phyloP scores from a whole-genome alignment of 2,888 invertebrate species.

The Platycheirus albimanus region DNA sequence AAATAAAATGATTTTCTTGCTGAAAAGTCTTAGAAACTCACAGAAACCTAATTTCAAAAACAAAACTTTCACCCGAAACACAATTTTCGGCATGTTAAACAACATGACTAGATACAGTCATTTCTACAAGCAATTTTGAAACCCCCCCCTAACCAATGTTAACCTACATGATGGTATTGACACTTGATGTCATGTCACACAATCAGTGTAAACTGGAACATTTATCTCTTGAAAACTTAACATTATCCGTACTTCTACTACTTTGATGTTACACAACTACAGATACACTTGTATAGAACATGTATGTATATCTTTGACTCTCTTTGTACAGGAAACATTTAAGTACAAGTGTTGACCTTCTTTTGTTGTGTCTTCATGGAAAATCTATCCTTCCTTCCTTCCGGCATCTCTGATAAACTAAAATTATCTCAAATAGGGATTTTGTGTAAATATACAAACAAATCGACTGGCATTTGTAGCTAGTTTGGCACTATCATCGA shows the following conservation, averaged over 20 bases:
- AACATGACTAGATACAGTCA: too few relatives aligned
- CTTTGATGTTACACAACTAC: slow-evolving; percentile 24
- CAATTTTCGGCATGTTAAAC: too few relatives aligned
- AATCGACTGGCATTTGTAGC: slow-evolving; percentile 8
- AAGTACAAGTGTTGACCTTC: slow-evolving; percentile 3
- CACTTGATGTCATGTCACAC: slow-evolving; percentile 33
- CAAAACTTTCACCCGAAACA: not conserved
- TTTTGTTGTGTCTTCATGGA: not conserved
- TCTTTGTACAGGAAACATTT: slow-evolving; percentile 13
- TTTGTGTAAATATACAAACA: slow-evolving; percentile 18
- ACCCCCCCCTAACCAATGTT: not conserved
- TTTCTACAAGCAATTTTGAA: too few relatives aligned
- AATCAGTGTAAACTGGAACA: slow-evolving; percentile 28
- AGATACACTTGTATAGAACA: not conserved
- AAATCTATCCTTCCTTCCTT: not conserved
- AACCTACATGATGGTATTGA: slow-evolving; percentile 2
- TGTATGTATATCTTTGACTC: not conserved
- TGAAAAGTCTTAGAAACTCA: too few relatives aligned
- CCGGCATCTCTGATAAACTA: not conserved
- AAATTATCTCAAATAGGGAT: slow-evolving; percentile 13
- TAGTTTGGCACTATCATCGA: slow-evolving; percentile 13
- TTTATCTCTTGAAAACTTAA: slow-evolving; percentile 5
- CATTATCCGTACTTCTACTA: slow-evolving; percentile 6
- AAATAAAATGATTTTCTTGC: too few relatives aligned
- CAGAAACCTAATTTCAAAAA: not conserved